A percentile compares a stretch with the other conserved stretches of the same genome.
Evolutionary conservation across 2,888 invertebrate genomes (phyloP).

Genomic region (Geotrupes spiniger): DNA sequence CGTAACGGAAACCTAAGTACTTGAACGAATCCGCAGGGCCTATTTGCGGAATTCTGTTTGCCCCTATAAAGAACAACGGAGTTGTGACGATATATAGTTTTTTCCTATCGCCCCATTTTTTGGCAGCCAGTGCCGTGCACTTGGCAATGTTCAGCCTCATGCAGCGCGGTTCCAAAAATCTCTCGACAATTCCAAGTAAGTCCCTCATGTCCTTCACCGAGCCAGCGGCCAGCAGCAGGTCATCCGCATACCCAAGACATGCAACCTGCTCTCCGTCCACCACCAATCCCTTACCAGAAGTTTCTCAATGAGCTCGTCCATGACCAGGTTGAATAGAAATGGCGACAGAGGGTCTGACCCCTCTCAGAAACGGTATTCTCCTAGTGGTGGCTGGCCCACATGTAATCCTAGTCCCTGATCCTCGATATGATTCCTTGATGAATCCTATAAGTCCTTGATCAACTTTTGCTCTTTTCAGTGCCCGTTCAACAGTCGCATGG

Average conservation of each 20-base stretch:
- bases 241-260: conserved; percentile 27
- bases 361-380: neutral
- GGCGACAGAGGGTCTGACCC: neutral
- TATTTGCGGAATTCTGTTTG: conserved; percentile 10
- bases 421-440: neutral
- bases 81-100: conserved; percentile 14
- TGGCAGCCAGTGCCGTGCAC: too few relatives aligned
- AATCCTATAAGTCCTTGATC: too few relatives aligned
- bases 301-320: neutral
- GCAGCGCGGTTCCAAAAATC: conserved; percentile 19
- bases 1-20: conserved; percentile 11
- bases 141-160: conserved; percentile 18
- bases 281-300: neutral
- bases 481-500: too few relatives aligned
- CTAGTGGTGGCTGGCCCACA: neutral
- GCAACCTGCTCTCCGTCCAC: too few relatives aligned
- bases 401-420: neutral
- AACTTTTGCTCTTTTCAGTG: too few relatives aligned
- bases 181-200: conserved; percentile 8
- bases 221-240: conserved; percentile 21
- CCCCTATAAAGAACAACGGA: conserved; percentile 12
- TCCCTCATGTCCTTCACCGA: conserved; percentile 7
- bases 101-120: too few relatives aligned
- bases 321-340: too few relatives aligned
- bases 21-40: conserved; percentile 9